phyloP scores from a whole-genome alignment of 2,113 vertebrate species.

The Steatornis caripensis region DNA sequence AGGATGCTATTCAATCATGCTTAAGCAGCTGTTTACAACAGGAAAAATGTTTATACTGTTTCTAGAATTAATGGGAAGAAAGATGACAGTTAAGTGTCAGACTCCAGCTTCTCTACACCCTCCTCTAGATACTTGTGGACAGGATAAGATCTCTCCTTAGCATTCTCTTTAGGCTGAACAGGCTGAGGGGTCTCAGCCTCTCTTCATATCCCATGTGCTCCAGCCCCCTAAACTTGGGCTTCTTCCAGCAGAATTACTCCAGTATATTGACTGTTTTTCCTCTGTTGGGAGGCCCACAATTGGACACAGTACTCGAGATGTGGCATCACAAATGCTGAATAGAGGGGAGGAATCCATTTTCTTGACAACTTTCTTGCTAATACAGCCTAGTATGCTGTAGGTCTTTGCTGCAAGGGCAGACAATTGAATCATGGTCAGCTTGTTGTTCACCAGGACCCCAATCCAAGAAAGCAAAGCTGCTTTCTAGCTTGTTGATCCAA shows the following conservation, averaged over 20 bases:
- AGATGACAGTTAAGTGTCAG: background rate
- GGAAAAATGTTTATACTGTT: background rate
- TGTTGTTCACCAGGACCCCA: background rate
- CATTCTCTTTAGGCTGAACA: background rate
- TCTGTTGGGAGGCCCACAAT: background rate
- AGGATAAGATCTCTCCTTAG: background rate
- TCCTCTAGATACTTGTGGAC: background rate
- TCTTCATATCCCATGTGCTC: background rate
- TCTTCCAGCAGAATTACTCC: background rate
- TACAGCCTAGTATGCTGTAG: background rate
- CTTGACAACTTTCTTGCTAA: background rate
- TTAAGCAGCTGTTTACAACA: background rate
- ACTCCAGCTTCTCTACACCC: background rate
- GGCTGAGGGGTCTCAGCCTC: background rate
- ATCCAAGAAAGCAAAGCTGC: background rate
- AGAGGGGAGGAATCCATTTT: background rate
- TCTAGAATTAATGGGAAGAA: background rate
- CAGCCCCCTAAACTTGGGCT: background rate
- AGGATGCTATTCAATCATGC: background rate
- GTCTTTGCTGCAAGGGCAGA: background rate
- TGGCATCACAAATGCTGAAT: background rate
- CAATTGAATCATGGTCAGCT: background rate
- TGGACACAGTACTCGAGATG: background rate
- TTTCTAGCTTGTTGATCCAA: background rate
- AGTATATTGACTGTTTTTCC: accelerated